Evolutionary conservation across 1,140 invertebrate species (phyloP).

Genomic region (Drosophila eugracilis): DNA sequence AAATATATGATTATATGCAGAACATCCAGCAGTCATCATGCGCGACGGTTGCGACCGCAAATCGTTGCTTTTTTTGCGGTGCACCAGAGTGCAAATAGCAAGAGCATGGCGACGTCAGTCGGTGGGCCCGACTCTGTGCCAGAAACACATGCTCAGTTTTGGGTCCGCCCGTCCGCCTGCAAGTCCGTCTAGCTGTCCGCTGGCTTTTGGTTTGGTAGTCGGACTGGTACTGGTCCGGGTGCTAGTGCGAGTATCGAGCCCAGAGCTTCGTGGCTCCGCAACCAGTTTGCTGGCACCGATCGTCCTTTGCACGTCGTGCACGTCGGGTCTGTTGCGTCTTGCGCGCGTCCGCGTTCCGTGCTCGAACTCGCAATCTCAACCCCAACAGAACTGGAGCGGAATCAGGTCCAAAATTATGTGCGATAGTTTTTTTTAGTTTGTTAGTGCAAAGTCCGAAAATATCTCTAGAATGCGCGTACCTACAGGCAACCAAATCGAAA

Average conservation of each 20-base stretch:
- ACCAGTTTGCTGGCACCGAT: conserved; percentile 75
- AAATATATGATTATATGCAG: conserved; percentile 23
- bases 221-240: conserved; percentile 27
- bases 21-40: conserved; percentile 19
- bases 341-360: conserved; percentile 17
- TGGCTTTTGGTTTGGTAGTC: conserved; percentile 18
- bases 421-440: conserved; percentile 10
- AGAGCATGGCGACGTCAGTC: conserved; percentile 25
- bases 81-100: conserved; percentile 69
- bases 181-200: conserved; percentile 7
- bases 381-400: conserved; percentile 25
- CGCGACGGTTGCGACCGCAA: not conserved
- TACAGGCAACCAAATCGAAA: not conserved
- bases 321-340: conserved; percentile 8
- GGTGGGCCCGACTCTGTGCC: conserved; percentile 29
- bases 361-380: conserved; percentile 20
- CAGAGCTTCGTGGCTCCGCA: conserved; percentile 48
- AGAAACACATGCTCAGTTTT: conserved; percentile 42
- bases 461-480: conserved; percentile 17
- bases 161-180: conserved; percentile 22
- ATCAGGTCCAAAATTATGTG: conserved; percentile 4
- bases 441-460: conserved; percentile 28
- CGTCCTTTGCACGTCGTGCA: conserved; percentile 67
- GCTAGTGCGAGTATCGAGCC: conserved; percentile 24
- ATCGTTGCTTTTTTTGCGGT: conserved; percentile 33